Evolutionary conservation across 2,888 invertebrate species (phyloP).

Genomic region (Alentia gelatinosa): DNA sequence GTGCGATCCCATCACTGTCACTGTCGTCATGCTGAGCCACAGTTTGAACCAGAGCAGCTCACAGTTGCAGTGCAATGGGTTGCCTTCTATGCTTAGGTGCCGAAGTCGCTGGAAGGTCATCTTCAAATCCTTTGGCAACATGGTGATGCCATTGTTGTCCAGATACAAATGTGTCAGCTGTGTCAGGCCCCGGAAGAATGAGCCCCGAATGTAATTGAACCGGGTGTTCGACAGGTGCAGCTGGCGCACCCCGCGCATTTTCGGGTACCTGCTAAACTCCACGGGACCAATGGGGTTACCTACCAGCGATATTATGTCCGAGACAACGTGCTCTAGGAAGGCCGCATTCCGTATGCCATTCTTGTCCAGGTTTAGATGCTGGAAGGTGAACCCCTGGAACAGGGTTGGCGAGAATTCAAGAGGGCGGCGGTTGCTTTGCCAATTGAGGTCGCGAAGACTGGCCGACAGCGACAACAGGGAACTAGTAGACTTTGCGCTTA

Average conservation of each 20-base stretch:
- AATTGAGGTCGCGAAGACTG: constrained; percentile 57
- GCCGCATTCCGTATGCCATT: constrained; percentile 56
- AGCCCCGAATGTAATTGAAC: constrained; percentile 49
- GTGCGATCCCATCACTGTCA: constrained; percentile 47
- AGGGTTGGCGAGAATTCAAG: constrained; percentile 50
- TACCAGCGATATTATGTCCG: constrained; percentile 58
- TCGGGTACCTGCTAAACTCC: constrained; percentile 60
- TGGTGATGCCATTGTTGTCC: constrained; percentile 59
- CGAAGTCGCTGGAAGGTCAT: constrained; percentile 54
- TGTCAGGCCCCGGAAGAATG: constrained; percentile 54
- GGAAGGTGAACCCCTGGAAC: constrained; percentile 59
- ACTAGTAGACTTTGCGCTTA: constrained; percentile 53
- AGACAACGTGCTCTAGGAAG: constrained; percentile 55
- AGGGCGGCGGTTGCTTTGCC: constrained; percentile 56
- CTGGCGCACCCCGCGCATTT: constrained; percentile 51
- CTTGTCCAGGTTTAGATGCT: constrained; percentile 53
- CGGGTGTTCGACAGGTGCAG: constrained; percentile 56
- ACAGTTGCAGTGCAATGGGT: constrained; percentile 62
- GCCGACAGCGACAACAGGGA: constrained; percentile 52
- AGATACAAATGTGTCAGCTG: constrained; percentile 59
- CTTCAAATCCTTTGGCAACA: constrained; percentile 53
- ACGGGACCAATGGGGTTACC: constrained; percentile 62
- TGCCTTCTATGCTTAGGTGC: constrained; percentile 56
- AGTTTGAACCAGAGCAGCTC: constrained; percentile 61
- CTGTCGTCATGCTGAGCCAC: constrained; percentile 42